Evolutionary conservation across 2,113 vertebrate species (phyloP).

Genomic region (Jaculus jaculus): DNA sequence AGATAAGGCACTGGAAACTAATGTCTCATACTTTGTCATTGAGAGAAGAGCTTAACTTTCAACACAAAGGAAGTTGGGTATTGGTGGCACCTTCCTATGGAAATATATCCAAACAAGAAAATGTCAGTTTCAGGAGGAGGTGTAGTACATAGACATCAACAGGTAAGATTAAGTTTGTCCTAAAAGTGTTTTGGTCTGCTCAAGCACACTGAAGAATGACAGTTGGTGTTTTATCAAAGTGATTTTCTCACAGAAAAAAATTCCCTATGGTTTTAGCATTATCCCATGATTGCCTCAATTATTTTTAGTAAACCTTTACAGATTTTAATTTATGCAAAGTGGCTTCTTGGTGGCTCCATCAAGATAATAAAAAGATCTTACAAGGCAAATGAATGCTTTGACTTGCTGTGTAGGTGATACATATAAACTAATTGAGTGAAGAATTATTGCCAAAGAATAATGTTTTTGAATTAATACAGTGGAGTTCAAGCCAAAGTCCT

Average conservation of each 20-base stretch:
- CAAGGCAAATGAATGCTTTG: slow-evolving; percentile 17
- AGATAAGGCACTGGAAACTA: neutral
- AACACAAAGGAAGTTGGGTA: neutral
- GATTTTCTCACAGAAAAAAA: neutral
- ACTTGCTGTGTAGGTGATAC: neutral
- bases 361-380: slow-evolving; percentile 39
- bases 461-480: neutral
- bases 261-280: neutral
- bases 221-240: neutral
- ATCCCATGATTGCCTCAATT: neutral
- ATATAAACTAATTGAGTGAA: slow-evolving; percentile 16
- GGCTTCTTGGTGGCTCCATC: slow-evolving; percentile 25
- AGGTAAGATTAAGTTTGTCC: neutral
- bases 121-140: neutral
- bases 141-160: neutral
- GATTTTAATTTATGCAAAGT: slow-evolving; percentile 28
- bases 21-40: neutral
- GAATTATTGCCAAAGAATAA: slow-evolving; percentile 17
- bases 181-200: neutral
- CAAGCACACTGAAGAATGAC: neutral
- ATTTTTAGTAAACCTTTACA: slow-evolving; percentile 19
- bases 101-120: neutral
- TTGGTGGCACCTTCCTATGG: neutral
- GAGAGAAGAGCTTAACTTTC: neutral
- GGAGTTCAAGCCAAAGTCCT: neutral